A percentile compares a stretch with the other conserved stretches of the same genome.
Evolutionary conservation across 2,797 vertebrate species (phyloP).

Genomic region (Squalus acanthias): DNA sequence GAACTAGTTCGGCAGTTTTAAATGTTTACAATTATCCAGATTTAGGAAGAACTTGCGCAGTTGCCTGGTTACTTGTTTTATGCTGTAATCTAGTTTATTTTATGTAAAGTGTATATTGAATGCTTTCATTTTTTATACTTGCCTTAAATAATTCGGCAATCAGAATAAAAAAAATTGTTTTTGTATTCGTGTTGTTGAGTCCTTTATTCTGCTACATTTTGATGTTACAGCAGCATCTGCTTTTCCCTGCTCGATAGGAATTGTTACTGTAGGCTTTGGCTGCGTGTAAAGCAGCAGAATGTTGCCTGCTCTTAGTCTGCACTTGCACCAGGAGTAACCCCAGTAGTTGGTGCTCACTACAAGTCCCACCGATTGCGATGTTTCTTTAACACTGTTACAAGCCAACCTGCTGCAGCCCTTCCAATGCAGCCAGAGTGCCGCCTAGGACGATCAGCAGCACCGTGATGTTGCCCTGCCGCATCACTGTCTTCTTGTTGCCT

Average conservation of each 20-base stretch:
- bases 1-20: constrained; percentile 86
- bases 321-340: neutral
- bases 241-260: neutral
- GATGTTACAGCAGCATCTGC: neutral
- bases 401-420: neutral
- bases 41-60: constrained; percentile 81
- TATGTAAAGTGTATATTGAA: constrained; percentile 82
- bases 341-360: neutral
- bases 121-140: constrained; percentile 98
- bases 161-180: constrained; percentile 80
- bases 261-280: neutral
- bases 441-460: neutral
- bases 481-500: neutral
- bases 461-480: neutral
- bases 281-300: neutral
- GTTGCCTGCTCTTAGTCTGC: neutral
- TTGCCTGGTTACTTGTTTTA: constrained; percentile 84
- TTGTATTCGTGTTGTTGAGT: constrained; percentile 52
- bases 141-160: constrained; percentile 99
- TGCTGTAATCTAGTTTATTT: constrained; percentile 81
- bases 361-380: neutral
- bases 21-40: constrained; percentile 92
- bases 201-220: constrained; percentile 29
- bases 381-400: neutral
- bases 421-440: neutral